Evolutionary conservation across 1,140 invertebrate species (phyloP).

Genomic region (Hirudo medicinalis): DNA sequence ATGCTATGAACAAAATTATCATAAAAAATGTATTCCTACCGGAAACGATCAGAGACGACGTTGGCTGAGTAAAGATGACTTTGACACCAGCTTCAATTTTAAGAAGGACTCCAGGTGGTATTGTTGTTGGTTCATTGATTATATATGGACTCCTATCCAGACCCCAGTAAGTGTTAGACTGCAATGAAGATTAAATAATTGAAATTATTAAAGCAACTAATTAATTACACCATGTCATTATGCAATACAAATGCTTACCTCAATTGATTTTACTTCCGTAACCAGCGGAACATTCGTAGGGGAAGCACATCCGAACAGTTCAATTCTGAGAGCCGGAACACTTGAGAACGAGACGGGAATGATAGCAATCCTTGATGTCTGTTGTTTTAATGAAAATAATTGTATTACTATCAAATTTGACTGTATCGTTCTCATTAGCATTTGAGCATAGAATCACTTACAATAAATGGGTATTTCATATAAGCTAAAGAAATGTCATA

Average conservation of each 20-base stretch:
- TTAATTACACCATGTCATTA: no score
- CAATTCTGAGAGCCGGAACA: neutral
- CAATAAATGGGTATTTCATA: neutral
- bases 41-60: conserved; percentile 3
- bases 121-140: neutral
- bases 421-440: neutral
- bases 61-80: conserved; percentile 11
- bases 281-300: neutral
- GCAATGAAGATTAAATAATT: neutral
- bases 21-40: neutral
- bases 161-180: conserved; percentile 18
- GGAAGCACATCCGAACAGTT: neutral
- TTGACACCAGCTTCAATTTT: conserved; percentile 16
- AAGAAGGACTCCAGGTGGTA: conserved; percentile 6
- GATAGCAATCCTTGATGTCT: neutral
- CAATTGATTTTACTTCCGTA: neutral
- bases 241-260: no score
- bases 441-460: neutral
- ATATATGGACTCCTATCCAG: conserved; percentile 12
- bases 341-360: neutral
- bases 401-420: neutral
- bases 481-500: neutral
- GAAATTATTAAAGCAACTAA: neutral
- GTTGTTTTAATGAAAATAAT: neutral
- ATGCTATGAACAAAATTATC: neutral